phyloP scores from a whole-genome alignment of 1,140 invertebrate genomes.

The Achroia grisella region DNA sequence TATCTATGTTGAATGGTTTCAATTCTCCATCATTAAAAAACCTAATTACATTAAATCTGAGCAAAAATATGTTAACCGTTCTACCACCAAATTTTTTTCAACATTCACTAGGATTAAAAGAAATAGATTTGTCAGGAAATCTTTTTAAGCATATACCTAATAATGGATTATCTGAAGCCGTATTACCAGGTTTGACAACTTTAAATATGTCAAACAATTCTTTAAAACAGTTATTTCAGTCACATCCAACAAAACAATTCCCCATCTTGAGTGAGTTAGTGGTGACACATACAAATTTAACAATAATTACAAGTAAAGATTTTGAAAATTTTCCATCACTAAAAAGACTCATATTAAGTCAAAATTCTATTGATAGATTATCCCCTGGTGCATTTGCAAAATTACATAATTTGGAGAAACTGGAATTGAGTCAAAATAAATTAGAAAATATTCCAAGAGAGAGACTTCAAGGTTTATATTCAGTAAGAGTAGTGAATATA shows the following conservation, averaged over 20 bases:
- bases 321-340: conserved; percentile 90
- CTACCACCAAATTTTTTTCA: conserved; percentile 88
- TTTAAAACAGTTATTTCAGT: conserved; percentile 76
- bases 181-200: conserved; percentile 81
- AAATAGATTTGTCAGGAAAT: conserved; percentile 87
- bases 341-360: conserved; percentile 81
- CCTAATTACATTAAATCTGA: conserved; percentile 82
- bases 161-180: conserved; percentile 82
- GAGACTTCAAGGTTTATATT: conserved; percentile 84
- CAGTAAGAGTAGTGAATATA: conserved; percentile 84
- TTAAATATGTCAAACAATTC: conserved; percentile 90
- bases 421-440: conserved; percentile 89
- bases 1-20: conserved; percentile 85
- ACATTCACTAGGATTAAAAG: conserved; percentile 79
- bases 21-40: conserved; percentile 83
- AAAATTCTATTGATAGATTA: conserved; percentile 85
- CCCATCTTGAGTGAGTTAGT: conserved; percentile 86
- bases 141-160: conserved; percentile 87
- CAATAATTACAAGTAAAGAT: conserved; percentile 89
- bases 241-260: conserved; percentile 77
- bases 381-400: conserved; percentile 89
- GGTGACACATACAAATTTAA: conserved; percentile 87
- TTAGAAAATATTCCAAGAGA: conserved; percentile 90
- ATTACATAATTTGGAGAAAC: conserved; percentile 82
- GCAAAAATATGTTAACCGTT: conserved; percentile 82